Evolutionary conservation across 2,113 vertebrate species (phyloP).

Genomic region (Tor tambroides): DNA sequence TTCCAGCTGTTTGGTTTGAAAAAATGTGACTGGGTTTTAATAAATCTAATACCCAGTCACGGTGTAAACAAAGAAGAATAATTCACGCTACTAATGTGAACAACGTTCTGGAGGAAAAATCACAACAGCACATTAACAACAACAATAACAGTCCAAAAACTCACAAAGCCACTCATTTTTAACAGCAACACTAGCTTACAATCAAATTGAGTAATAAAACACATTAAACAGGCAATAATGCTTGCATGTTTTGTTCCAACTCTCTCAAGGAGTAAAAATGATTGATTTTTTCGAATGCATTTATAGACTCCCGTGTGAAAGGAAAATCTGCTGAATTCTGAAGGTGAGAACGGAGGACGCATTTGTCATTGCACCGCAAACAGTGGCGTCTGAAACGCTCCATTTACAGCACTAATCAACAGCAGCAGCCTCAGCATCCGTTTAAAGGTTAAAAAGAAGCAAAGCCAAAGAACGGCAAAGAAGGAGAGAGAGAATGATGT

Average conservation of each 20-base stretch:
- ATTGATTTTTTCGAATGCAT: not conserved
- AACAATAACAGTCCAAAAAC: not conserved
- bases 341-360: not conserved
- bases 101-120: not conserved
- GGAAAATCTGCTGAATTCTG: constrained; percentile 3
- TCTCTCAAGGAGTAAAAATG: not conserved
- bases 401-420: constrained; percentile 9
- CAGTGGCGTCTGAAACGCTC: not conserved
- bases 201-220: constrained; percentile 14
- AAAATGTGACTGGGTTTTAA: not conserved
- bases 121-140: not conserved
- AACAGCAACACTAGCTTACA: not conserved
- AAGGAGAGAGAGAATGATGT: constrained; percentile 17
- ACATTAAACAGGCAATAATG: constrained; percentile 18
- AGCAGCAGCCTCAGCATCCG: not conserved
- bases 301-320: not conserved
- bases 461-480: not conserved
- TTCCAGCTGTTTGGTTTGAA: not conserved
- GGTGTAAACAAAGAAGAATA: not conserved
- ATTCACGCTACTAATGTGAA: not conserved
- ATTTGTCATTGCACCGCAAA: constrained; percentile 6
- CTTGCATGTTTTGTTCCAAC: constrained; percentile 15
- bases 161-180: constrained; percentile 3
- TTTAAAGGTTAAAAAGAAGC: not conserved
- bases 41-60: not conserved